A percentile compares a stretch with the other conserved stretches of the same genome.
Evolutionary conservation across 2,113 vertebrate genomes (phyloP).

Genomic region (Muntiacus reevesi): DNA sequence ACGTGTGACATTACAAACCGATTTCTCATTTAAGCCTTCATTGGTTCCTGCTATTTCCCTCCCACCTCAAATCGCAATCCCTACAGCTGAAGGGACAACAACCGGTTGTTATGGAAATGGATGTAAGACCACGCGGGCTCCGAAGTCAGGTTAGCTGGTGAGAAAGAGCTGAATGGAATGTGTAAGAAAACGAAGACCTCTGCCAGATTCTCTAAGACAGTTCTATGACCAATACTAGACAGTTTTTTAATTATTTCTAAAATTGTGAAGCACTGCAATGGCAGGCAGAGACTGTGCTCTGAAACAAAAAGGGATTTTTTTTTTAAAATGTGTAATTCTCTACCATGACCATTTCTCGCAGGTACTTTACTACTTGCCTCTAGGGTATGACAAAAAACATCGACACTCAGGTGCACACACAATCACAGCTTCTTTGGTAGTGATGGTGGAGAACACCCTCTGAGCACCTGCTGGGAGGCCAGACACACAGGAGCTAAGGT

Average conservation of each 20-base stretch:
- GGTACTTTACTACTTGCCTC: background rate
- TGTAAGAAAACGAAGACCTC: slow-evolving; percentile 35
- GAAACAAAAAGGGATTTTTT: background rate
- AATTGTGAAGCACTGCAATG: background rate
- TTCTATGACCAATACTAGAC: background rate
- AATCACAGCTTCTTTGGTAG: background rate
- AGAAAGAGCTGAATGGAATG: slow-evolving; percentile 34
- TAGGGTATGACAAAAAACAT: background rate
- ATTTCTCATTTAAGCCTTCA: slow-evolving; percentile 56
- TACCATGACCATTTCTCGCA: background rate
- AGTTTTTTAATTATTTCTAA: slow-evolving; percentile 18
- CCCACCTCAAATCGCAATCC: slow-evolving; percentile 38
- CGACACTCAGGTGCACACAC: background rate
- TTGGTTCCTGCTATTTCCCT: slow-evolving; percentile 44
- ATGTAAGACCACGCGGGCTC: background rate
- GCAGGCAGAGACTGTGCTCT: background rate
- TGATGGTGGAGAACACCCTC: background rate
- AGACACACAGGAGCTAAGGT: background rate
- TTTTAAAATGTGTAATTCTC: background rate
- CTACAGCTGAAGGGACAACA: slow-evolving; percentile 45
- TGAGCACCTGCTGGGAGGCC: background rate
- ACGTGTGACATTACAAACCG: slow-evolving; percentile 54
- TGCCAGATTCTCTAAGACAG: slow-evolving; percentile 27
- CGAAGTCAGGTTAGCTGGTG: background rate
- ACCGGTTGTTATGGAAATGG: slow-evolving; percentile 59